Conservation (phyloP, 2,797 vertebrate species). For the Gymnothorax reevesii region DNA sequence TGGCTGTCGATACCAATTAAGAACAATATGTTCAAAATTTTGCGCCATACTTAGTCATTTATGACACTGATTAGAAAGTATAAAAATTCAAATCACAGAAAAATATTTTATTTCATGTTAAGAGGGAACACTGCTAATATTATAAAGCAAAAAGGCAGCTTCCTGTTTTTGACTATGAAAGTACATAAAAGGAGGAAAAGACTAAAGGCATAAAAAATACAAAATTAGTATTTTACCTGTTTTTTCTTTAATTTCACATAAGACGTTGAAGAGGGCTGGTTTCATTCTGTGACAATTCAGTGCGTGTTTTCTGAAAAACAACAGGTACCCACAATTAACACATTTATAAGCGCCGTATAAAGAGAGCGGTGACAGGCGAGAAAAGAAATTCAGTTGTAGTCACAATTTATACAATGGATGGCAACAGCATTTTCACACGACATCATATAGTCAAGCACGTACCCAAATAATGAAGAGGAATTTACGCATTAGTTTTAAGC, state of each 20-base stretch:
- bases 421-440: not conserved
- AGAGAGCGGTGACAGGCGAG: not conserved
- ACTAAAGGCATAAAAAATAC: constrained; percentile 32
- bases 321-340: constrained; percentile 27
- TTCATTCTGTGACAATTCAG: constrained; percentile 99
- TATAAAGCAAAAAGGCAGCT: constrained; percentile 45
- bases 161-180: constrained; percentile 10
- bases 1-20: not conserved
- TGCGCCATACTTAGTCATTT: not conserved
- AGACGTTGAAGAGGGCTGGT: constrained; percentile 95
- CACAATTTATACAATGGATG: not conserved
- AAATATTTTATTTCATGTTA: not conserved
- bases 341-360: not conserved
- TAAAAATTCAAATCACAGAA: not conserved
- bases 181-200: not conserved
- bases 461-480: constrained; percentile 1
- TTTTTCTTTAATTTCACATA: constrained; percentile 99
- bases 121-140: constrained; percentile 39
- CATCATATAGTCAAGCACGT: not conserved
- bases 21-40: not conserved
- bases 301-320: constrained; percentile 90
- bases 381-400: not conserved
- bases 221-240: constrained; percentile 80
- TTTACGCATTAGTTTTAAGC: not conserved
- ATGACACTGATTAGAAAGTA: not conserved